Conservation (phyloP, 2,113 vertebrate genomes). For the Gallinago jamesoni region DNA sequence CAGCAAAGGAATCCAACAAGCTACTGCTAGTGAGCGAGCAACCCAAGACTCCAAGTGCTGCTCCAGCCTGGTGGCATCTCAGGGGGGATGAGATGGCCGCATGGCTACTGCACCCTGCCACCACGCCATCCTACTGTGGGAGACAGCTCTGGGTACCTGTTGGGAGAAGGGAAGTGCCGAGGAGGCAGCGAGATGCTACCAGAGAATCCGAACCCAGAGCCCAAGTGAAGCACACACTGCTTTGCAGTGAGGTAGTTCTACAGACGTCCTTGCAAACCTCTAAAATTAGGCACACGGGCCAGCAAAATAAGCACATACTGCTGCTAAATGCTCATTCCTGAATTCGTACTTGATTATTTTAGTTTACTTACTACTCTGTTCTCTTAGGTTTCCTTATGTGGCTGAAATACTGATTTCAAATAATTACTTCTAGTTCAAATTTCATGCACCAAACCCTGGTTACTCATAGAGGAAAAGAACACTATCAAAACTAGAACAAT, state of each 20-base stretch:
- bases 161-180: neutral
- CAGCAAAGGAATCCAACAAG: accelerated
- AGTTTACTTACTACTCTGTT: neutral
- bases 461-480: neutral
- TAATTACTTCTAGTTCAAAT: neutral
- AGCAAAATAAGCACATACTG: neutral
- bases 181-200: neutral
- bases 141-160: neutral
- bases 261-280: neutral
- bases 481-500: neutral
- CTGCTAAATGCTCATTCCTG: neutral
- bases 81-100: neutral
- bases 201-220: neutral
- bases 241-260: neutral
- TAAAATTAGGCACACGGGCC: neutral
- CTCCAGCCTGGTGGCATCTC: neutral
- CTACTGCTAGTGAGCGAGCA: neutral
- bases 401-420: neutral
- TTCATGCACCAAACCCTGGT: neutral
- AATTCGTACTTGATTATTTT: neutral
- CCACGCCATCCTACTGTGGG: accelerated
- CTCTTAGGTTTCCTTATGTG: neutral
- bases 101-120: neutral
- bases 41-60: neutral
- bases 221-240: neutral